Evolutionary conservation across 92 coral and sea anemone species (phyloP), one percentile per base, ranked within the genome.

Genomic region (Heliopora coerulea): DNA sequence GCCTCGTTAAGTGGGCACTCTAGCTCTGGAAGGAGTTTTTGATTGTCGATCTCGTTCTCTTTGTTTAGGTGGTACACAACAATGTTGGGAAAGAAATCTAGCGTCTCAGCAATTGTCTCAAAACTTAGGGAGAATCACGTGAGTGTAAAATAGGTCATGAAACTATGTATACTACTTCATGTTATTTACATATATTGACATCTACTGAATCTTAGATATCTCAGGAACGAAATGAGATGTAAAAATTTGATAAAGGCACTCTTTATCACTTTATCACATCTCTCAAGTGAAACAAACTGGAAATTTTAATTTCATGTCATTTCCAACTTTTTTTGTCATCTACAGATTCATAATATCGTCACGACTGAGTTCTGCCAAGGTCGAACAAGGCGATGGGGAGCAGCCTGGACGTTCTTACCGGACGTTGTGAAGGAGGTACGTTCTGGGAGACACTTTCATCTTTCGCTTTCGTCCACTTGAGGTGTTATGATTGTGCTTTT

Each of bases 301-400:
- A n/a, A n/a, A n/a, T n/a, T 8, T 9, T 8, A 46, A 46, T 46
- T 15, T 6, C 2, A 15, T 46, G n/a, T 6, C 15, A 46, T 46
- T 46, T 15, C 15, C 2, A 46, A 1, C 15, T 15, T 46, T 46
- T 46, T 2, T 46, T 15, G 17, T 15, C n/a, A 7, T 7, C n/a
- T 6, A 1, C 54, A 93, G 98, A 70, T 93, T 15, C 54, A 73
- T 19, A 83, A 83, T 18, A 46, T 89, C 19, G 65, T 86, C 52
- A 87, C 89, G 18, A 93, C 96, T 29, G 90, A 84, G 80, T 93
- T 93, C 72, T 87, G 92, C 64, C 98, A 93, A 79, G 98, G 98
- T 20, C 87, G 85, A 44, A 90, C 96, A 31, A 85, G 80, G 85
- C 79, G 98, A 21, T 93, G 98, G 98, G 98, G 96, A 20, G 91